Percentiles rank a stretch among this genome's conserved stretches.
Evolutionary conservation across 2,888 invertebrate genomes (phyloP).

Genomic region (Alitta virens): DNA sequence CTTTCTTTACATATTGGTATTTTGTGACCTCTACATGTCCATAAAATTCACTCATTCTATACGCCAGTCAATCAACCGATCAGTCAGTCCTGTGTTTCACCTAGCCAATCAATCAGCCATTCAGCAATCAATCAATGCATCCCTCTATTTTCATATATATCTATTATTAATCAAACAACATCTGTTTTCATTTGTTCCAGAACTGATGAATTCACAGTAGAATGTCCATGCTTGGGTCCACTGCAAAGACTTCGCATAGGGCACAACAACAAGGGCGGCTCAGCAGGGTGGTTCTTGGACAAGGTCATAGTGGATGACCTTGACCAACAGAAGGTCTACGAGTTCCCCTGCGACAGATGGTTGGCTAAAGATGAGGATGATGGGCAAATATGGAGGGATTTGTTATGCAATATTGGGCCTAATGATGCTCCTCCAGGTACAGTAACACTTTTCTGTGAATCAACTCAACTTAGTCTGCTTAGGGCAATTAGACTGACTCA

Average conservation of each 20-base stretch:
- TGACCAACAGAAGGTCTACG: constrained; percentile 50
- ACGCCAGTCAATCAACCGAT: no score
- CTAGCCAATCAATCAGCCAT: no score
- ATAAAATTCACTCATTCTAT: no score
- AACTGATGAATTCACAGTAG: constrained; percentile 49
- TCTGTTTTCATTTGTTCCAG: constrained; percentile 32
- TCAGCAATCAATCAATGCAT: no score
- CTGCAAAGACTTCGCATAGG: constrained; percentile 50
- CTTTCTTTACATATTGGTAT: no score
- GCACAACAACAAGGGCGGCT: constrained; percentile 54
- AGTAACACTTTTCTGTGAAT: no score
- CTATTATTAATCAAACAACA: no score
- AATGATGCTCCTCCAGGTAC: constrained; percentile 44
- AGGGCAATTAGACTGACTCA: no score
- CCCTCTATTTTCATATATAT: no score
- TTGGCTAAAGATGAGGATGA: constrained; percentile 54
- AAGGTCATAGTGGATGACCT: constrained; percentile 56
- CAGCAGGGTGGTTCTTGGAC: constrained; percentile 56
- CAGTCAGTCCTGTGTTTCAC: no score
- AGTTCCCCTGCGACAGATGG: constrained; percentile 55
- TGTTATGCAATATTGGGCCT: constrained; percentile 41
- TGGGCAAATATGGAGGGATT: constrained; percentile 50
- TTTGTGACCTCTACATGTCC: no score
- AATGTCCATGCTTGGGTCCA: constrained; percentile 48
- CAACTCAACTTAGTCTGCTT: no score